Base-by-base conservation (phyloP, 2,113 vertebrate species). In the Ailurus styani region DNA sequence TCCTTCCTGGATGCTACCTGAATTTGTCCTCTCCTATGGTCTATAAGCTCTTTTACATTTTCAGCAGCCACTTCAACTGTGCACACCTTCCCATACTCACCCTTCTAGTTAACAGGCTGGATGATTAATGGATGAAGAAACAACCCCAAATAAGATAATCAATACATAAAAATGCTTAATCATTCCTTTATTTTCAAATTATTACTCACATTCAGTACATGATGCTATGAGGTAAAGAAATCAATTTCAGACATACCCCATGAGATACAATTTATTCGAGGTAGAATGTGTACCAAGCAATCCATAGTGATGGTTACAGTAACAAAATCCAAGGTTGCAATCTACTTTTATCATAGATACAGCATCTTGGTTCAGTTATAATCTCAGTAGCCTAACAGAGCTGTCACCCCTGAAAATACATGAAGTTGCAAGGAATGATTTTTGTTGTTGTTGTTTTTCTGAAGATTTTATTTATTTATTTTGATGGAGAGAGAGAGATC, bases 11-110 rank as follows among this genome's bases (percentile, higher is more conserved):
- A 5, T 3, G 12, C 13, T 23, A 6, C 2, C 27, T 31, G 12
- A 13, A 34, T 70, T 23, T 27, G 27, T 47, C 27, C 15, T 37
- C 0, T 54, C 2, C 1, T 52, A 0, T 31, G 4, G 2, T 15
- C 62, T 37, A 8, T 3, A 34, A 64, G 27, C 45, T 60, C 29
- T 1, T 85, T 66, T 77, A 17, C 10, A 37, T 8, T 21, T 75
- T 42, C 37, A 60, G 20, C 18, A 84, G n/a, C 1, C 20, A 14
- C 31, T 81, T 83, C 27, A 27, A 7, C 3, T 47, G 2, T 20
- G 1, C 0, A 83, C 9, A 55, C 3, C 6, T 27, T 78, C 17
- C 8, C 20, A 57, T 4, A n/a, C 18, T 77, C 13, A 52, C 8
- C 9, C 1, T 47, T 20, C 37, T 20, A 83, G 4, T 2, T 27